Base-by-base conservation (phyloP, 2,888 invertebrate species). In the Metalampra italica region DNA sequence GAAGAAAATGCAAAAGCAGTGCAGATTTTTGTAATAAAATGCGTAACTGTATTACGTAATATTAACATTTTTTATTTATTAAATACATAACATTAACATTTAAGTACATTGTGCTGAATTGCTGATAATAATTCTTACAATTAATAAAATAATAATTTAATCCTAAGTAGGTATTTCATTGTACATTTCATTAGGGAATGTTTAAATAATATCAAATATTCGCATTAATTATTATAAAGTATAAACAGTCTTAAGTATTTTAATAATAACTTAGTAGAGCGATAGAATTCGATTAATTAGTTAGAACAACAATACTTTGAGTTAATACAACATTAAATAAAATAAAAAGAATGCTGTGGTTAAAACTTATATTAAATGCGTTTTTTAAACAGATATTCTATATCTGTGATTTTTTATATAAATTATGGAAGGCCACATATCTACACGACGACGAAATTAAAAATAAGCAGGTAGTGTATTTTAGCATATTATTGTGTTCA, bases 121-220 rank as follows among this genome's bases (percentile, higher is more conserved):
- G 12, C 47, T 14, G 52, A 53, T 53, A 53, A 51, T 52, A 53
- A 48, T 49, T 58, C 62, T 64, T 62, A 60, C 57, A 44, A 22
- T 5, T 40, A 54, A 49, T 59, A 56, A 51, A 58, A 60, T 46
- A 55, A 53, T 54, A 56, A 57, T 50, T 61, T 60, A 4, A 11
- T 34, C 34, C 11, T 34, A 3, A 22, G 5, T 22, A 22, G 5
- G 22, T 22, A 22, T 22, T 22, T 5, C n/a, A n/a, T n/a, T n/a
- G n/a, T n/a, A n/a, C n/a, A n/a, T n/a, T 22, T 22, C 22, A 22
- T 22, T 22, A 22, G 37, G 37, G 37, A 37, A 37, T 37, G 12
- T 37, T 41, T 41, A 22, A 29, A 15, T 41, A 41, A 41, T 41
- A 41, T 15, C 41, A 42, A 9, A 8, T 42, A 30, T n/a, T 29